phyloP scores from a whole-genome alignment of 2,797 vertebrate genomes.

The Pelodytes ibericus region DNA sequence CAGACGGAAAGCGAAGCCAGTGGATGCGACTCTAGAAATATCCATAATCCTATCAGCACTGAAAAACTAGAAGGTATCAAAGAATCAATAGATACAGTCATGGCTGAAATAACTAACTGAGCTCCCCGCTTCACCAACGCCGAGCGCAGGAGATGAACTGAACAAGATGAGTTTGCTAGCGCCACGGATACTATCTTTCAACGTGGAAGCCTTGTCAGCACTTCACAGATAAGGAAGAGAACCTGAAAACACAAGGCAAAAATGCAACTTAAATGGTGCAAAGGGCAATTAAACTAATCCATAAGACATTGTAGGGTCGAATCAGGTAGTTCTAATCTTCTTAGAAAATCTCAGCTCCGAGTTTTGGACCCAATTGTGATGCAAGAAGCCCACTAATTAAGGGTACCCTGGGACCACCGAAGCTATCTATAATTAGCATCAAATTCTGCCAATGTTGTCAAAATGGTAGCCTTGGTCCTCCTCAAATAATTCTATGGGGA shows the following conservation, averaged over 20 bases:
- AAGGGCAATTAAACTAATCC: no score
- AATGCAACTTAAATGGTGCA: no score
- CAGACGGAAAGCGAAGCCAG: neutral
- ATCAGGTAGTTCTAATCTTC: no score
- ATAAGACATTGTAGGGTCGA: no score
- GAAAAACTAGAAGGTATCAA: conserved; percentile 5
- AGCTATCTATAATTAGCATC: no score
- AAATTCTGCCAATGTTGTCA: no score
- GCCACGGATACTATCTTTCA: conserved; percentile 2
- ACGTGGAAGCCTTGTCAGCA: neutral
- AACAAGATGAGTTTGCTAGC: neutral
- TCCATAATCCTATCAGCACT: conserved; percentile 1
- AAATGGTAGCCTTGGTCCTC: no score
- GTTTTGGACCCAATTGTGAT: no score
- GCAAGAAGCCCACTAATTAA: no score
- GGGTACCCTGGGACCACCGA: no score
- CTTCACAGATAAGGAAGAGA: neutral
- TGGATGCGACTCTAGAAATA: neutral
- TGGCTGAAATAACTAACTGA: conserved; percentile 2
- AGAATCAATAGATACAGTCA: conserved; percentile 5
- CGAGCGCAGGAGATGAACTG: neutral
- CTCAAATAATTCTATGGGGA: no score
- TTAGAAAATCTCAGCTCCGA: no score
- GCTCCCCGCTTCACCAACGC: neutral
- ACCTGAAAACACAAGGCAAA: neutral